Conservation (phyloP, 2,888 invertebrate species). For the Parelbella ahira region DNA sequence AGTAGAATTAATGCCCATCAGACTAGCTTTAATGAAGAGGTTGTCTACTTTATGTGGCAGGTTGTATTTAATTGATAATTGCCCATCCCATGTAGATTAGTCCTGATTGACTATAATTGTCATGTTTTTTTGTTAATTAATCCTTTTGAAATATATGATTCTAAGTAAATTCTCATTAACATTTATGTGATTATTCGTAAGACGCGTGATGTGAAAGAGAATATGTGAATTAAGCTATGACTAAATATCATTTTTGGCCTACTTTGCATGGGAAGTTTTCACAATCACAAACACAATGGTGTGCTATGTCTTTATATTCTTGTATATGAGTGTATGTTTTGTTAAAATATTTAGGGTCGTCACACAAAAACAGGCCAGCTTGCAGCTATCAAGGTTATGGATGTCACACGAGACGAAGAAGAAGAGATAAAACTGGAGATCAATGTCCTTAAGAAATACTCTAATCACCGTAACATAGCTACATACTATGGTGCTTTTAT, state of each 20-base stretch:
- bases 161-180: conserved; percentile 1
- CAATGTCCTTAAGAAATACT: conserved; percentile 99
- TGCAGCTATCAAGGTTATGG: conserved; percentile 99
- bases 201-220: background rate
- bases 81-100: conserved; percentile 5
- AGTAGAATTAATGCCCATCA: conserved; percentile 50
- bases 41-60: conserved; percentile 27
- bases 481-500: conserved; percentile 99
- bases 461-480: conserved; percentile 99
- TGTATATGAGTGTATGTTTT: background rate
- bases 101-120: conserved; percentile 12
- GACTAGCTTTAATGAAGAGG: conserved; percentile 28
- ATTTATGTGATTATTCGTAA: conserved; percentile 9
- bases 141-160: background rate
- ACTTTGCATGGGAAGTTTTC: conserved; percentile 9
- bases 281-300: conserved; percentile 7
- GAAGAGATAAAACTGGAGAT: conserved; percentile 99
- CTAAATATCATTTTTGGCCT: conserved; percentile 8
- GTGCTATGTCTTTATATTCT: background rate
- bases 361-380: conserved; percentile 99
- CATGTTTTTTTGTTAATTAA: background rate
- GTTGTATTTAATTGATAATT: conserved; percentile 20
- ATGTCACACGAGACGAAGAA: conserved; percentile 99
- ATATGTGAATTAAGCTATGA: conserved; percentile 4
- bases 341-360: conserved; percentile 87